These are phyloP conservation scores for Lerista edwardsae DNA, from an alignment of 2,797 vertebrate genomes.

Conservation along the genomic window DNA sequence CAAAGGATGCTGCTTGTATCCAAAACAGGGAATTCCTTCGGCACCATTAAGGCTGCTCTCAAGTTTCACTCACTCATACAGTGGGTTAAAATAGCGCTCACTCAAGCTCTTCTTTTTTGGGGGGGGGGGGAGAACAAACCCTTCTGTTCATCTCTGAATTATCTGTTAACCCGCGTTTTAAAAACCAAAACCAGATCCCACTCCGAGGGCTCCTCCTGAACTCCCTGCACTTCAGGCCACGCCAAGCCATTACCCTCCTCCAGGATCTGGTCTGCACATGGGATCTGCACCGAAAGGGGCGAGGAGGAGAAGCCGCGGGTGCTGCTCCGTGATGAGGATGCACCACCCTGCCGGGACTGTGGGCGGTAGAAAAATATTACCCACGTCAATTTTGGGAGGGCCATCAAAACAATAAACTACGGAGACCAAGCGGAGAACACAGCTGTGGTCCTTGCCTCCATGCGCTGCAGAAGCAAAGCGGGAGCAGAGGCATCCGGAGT, in stretches of 20 bases:
- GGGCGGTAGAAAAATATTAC: not conserved
- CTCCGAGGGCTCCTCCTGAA: rapidly evolving
- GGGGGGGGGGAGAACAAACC: rapidly evolving
- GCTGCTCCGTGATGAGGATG: not conserved
- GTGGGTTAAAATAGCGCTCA: rapidly evolving
- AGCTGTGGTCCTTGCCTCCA: too few species aligned
- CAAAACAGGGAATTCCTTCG: rapidly evolving
- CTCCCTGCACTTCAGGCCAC: not conserved
- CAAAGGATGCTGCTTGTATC: too few species aligned
- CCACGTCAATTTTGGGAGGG: rapidly evolving
- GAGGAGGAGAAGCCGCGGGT: rapidly evolving
- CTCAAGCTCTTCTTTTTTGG: rapidly evolving
- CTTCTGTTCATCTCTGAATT: rapidly evolving
- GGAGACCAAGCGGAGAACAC: too few species aligned
- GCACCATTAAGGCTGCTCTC: rapidly evolving
- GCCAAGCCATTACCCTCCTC: not conserved
- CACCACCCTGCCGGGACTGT: not conserved
- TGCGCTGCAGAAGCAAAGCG: too few species aligned
- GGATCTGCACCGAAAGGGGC: rapidly evolving
- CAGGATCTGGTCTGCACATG: constrained; percentile 3
- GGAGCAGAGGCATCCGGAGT: too few species aligned
- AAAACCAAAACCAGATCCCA: not conserved
- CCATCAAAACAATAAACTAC: not conserved
- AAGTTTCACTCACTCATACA: not conserved
- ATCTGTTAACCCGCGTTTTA: rapidly evolving